Percentiles rank a stretch among this genome's conserved stretches.
Conservation (phyloP, 2,797 vertebrate genomes). For the Trachurus trachurus region DNA sequence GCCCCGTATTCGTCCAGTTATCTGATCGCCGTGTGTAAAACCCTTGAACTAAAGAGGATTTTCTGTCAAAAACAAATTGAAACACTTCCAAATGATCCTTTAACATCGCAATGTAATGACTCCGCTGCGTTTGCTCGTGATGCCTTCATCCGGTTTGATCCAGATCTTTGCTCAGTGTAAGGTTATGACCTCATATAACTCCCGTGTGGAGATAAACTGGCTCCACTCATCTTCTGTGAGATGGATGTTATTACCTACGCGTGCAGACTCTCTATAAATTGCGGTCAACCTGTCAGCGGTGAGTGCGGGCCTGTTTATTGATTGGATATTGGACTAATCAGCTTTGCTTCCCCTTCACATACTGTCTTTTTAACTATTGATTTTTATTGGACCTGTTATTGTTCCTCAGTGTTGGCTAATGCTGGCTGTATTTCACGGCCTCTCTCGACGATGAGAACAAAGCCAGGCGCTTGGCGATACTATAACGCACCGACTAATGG, state of each 20-base stretch:
- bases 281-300: conserved; percentile 20
- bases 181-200: conserved; percentile 56
- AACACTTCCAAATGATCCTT: neutral
- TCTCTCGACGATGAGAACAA: conserved; percentile 47
- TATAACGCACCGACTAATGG: conserved; percentile 42
- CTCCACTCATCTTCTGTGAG: conserved; percentile 50
- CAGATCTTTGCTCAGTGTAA: conserved; percentile 30
- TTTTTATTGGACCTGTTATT: conserved; percentile 59
- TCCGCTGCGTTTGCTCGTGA: neutral
- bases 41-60: neutral
- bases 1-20: neutral
- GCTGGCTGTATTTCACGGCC: conserved; percentile 37
- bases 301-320: conserved; percentile 46
- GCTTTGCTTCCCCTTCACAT: conserved; percentile 37
- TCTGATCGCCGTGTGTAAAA: neutral
- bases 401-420: conserved; percentile 28
- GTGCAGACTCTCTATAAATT: conserved; percentile 57
- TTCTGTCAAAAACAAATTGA: neutral
- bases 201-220: conserved; percentile 37
- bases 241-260: conserved; percentile 57
- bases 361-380: conserved; percentile 54
- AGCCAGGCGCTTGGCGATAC: conserved; percentile 21
- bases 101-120: neutral
- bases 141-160: conserved; percentile 43
- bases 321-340: conserved; percentile 64